A percentile compares a stretch with the other conserved stretches of the same genome.
These are phyloP conservation scores for Aulostomus chinensis DNA, from an alignment of 2,797 vertebrate species.

Conservation along the genomic window DNA sequence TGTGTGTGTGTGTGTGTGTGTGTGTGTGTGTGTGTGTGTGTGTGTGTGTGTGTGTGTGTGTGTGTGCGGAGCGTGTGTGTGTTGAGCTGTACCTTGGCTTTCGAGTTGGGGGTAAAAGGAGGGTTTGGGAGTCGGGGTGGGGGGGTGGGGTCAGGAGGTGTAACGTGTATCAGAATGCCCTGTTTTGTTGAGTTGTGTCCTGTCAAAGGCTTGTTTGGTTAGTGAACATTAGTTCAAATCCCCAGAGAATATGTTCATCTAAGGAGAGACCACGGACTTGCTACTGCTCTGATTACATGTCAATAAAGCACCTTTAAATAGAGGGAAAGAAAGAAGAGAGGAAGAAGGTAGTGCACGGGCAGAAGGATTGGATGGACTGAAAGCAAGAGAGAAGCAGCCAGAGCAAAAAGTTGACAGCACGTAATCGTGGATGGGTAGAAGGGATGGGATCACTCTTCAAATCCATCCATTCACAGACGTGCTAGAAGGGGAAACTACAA, in stretches of 20 bases:
- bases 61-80: too few relatives aligned
- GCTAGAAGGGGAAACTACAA: slow-evolving; percentile 29
- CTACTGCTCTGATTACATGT: slow-evolving; percentile 66
- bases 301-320: slow-evolving; percentile 76
- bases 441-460: slow-evolving; percentile 45
- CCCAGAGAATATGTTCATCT: slow-evolving; percentile 57
- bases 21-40: too few relatives aligned
- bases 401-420: slow-evolving; percentile 41
- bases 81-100: slow-evolving; percentile 78
- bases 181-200: slow-evolving; percentile 52
- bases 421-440: slow-evolving; percentile 27
- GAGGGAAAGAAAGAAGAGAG: slow-evolving; percentile 13
- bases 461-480: slow-evolving; percentile 63
- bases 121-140: slow-evolving; percentile 1
- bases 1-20: too few relatives aligned
- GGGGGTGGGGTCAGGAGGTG: slow-evolving; percentile 6
- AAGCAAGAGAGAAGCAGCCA: slow-evolving; percentile 40
- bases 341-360: slow-evolving; percentile 12
- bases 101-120: slow-evolving; percentile 1
- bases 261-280: slow-evolving; percentile 54
- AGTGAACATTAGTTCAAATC: slow-evolving; percentile 62
- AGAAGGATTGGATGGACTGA: slow-evolving; percentile 37
- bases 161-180: slow-evolving; percentile 60
- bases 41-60: too few relatives aligned
- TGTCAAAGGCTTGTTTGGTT: slow-evolving; percentile 70